Percentiles rank a stretch among this genome's conserved stretches.
phyloP scores from a whole-genome alignment of 2,113 vertebrate species.

The Anolis carolinensis region DNA sequence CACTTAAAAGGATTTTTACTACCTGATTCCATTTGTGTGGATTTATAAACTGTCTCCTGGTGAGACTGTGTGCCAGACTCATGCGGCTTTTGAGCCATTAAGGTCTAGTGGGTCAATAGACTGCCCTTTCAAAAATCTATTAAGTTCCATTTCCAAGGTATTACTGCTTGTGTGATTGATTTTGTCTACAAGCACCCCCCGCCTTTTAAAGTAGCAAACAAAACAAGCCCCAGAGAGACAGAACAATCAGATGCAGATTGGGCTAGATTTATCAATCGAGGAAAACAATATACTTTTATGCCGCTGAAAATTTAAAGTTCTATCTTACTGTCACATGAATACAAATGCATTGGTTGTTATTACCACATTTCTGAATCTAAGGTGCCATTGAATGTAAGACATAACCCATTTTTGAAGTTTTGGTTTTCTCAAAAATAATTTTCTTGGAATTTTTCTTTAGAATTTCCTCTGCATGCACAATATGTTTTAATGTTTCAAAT shows the following conservation, averaged over 20 bases:
- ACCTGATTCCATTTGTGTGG: conserved; percentile 60
- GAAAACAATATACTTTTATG: conserved; percentile 63
- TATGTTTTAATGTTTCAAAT: too few species aligned
- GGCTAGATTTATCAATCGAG: conserved; percentile 63
- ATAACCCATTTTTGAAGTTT: too few species aligned
- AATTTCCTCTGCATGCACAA: too few species aligned
- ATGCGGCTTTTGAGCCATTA: conserved; percentile 67
- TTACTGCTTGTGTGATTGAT: conserved; percentile 69
- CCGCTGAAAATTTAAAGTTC: neutral
- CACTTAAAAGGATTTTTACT: conserved; percentile 70
- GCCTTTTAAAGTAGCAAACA: conserved; percentile 54
- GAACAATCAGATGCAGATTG: conserved; percentile 51
- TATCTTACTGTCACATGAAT: neutral
- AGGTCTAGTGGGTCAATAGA: conserved; percentile 70
- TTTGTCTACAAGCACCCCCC: conserved; percentile 60
- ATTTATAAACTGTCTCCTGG: conserved; percentile 63
- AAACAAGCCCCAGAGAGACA: conserved; percentile 59
- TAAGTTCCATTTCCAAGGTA: conserved; percentile 71
- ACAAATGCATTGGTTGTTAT: neutral
- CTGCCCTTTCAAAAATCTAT: conserved; percentile 70
- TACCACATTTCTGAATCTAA: neutral
- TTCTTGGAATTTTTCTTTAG: too few species aligned
- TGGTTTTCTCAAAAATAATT: too few species aligned
- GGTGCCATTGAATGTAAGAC: too few species aligned
- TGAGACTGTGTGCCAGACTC: conserved; percentile 48